Percentiles rank a stretch among this genome's conserved stretches.
Evolutionary conservation across 2,113 vertebrate genomes (phyloP).

Genomic region (Ammodytes dubius): DNA sequence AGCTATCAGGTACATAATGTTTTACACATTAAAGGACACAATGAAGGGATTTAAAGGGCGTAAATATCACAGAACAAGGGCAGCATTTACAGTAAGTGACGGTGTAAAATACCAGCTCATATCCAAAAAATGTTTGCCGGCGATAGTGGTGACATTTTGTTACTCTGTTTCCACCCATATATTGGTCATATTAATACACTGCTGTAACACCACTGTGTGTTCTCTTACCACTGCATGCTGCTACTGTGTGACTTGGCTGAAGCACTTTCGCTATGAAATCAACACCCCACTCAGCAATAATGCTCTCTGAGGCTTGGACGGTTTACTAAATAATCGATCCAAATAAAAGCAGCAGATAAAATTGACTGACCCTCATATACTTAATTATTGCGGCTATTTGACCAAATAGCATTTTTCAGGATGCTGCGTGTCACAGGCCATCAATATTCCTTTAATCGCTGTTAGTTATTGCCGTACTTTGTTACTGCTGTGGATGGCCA

Average conservation of each 20-base stretch:
- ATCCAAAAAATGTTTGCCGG: neutral
- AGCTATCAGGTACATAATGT: slow-evolving; percentile 26
- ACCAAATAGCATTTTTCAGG: slow-evolving; percentile 89
- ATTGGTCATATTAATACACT: slow-evolving; percentile 8
- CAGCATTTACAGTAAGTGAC: neutral
- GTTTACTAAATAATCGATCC: slow-evolving; percentile 91
- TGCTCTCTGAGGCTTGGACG: slow-evolving; percentile 84
- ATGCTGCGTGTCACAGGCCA: slow-evolving; percentile 88
- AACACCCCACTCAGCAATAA: slow-evolving; percentile 87
- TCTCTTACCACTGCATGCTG: slow-evolving; percentile 33
- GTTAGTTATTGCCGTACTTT: slow-evolving; percentile 89
- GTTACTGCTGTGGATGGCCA: slow-evolving; percentile 83
- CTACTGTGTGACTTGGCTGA: slow-evolving; percentile 59
- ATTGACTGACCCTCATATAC: slow-evolving; percentile 93
- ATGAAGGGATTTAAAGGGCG: neutral
- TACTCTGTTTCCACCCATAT: neutral
- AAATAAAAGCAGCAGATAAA: slow-evolving; percentile 94
- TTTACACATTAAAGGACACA: slow-evolving; percentile 18
- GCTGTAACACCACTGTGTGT: neutral
- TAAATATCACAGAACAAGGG: slow-evolving; percentile 10
- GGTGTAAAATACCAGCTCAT: slow-evolving; percentile 16
- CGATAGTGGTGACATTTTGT: slow-evolving; percentile 2
- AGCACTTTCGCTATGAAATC: slow-evolving; percentile 72
- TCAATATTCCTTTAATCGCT: slow-evolving; percentile 90
- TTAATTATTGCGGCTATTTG: slow-evolving; percentile 93